Evolutionary conservation across 2,113 vertebrate species (phyloP).

Genomic region (Dryoscopus gambensis): DNA sequence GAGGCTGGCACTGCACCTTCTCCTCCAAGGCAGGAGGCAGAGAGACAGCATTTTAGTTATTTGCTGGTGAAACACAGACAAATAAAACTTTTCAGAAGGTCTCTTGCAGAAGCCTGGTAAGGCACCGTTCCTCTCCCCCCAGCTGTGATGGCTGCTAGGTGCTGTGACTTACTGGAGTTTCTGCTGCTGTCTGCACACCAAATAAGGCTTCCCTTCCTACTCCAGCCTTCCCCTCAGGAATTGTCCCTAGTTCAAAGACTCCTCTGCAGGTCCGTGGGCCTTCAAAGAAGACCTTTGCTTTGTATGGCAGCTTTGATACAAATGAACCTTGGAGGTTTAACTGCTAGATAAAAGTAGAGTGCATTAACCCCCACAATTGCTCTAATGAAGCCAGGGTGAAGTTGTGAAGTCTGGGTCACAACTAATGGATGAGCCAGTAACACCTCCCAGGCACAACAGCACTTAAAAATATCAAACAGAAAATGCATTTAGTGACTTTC

Average conservation of each 20-base stretch:
- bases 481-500: slow-evolving; percentile 52
- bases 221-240: neutral
- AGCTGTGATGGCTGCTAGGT: neutral
- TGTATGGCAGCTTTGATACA: slow-evolving; percentile 7
- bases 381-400: slow-evolving; percentile 59
- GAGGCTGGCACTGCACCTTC: neutral
- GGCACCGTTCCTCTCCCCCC: neutral
- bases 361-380: slow-evolving; percentile 44
- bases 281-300: slow-evolving; percentile 42
- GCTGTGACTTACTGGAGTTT: neutral
- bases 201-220: neutral
- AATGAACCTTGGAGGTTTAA: slow-evolving; percentile 30
- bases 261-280: neutral
- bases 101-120: neutral
- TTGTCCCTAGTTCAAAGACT: neutral
- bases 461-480: slow-evolving; percentile 35
- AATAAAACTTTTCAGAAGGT: neutral
- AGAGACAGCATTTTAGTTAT: neutral
- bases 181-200: neutral
- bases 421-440: slow-evolving; percentile 60
- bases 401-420: slow-evolving; percentile 44
- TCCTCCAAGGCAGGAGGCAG: neutral
- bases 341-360: slow-evolving; percentile 44
- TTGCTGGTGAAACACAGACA: neutral
- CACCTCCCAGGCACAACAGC: slow-evolving; percentile 34